Base-by-base conservation (phyloP, 1,140 invertebrate genomes). In the Nasonia giraulti region DNA sequence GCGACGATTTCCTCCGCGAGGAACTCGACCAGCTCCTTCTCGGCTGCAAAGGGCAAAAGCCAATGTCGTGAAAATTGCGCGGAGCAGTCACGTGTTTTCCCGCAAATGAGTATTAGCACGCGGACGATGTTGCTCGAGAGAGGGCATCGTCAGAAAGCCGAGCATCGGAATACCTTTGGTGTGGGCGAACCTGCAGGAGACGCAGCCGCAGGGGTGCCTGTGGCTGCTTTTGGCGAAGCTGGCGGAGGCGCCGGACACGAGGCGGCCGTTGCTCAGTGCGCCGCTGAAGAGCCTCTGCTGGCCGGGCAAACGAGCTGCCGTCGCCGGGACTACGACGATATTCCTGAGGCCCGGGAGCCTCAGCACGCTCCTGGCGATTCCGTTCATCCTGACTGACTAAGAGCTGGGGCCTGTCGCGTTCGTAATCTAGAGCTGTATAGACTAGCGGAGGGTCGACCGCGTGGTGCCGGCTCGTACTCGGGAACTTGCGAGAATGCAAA, bases 1-100 rank as follows among this genome's bases (percentile, higher is more conserved):
- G 97, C 96, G 78, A 96, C 94, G 85, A 98, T 98, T 93, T 98
- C 98, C 91, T 98, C 97, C 6, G 95, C 95, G 0, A 98, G 91
- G 90, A 98, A 98, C 90, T 97, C 96, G 0, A 97, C 95, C 50
- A 98, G 92, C 90, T 98, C 97, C 87, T 96, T 95, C 91, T 98
- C 97, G 89, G 96, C 97, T 98, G 86, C 74, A 91, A 90, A 89
- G 87, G 81, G 84, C 27, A 75, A 84, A 74, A 55, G 74, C 7
- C 33, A 40, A 77, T 27, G 27, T 68, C 20, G 17, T 7, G 20
- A 20, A n/a, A 20, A n/a, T n/a, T n/a, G 20, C 5, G 55, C 20
- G 10, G 8, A 47, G 27, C 33, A 47, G 69, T 84, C 44, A 68
- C 55, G 50, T 55, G 44, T 83, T 27, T 6, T 11, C 62, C 7